Evolutionary conservation across 2,888 invertebrate species (phyloP).

Genomic region (Trissolcus japonicus): DNA sequence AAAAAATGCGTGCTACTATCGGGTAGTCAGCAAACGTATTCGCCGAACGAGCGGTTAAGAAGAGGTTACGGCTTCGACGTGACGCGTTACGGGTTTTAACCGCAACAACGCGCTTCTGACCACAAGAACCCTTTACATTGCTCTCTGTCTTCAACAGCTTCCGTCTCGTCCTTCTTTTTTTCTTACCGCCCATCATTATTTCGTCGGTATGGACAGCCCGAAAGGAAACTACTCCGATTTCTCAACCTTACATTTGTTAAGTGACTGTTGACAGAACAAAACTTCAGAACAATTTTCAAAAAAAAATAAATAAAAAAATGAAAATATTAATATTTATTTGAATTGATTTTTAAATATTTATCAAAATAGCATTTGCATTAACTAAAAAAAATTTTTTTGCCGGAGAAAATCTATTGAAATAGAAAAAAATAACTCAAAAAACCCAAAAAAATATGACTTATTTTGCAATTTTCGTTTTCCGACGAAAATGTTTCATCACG

Average conservation of each 20-base stretch:
- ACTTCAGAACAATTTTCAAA: too few relatives aligned
- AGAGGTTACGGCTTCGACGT: conserved; percentile 68
- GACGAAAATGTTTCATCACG: too few relatives aligned
- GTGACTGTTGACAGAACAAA: too few relatives aligned
- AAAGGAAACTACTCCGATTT: conserved; percentile 53
- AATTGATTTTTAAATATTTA: too few relatives aligned
- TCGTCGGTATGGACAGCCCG: conserved; percentile 56
- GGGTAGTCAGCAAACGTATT: conserved; percentile 56
- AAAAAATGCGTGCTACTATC: conserved; percentile 68
- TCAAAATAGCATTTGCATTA: too few relatives aligned
- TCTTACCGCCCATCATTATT: conserved; percentile 66
- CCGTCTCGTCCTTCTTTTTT: conserved; percentile 51
- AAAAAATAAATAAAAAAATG: too few relatives aligned
- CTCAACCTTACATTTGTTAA: conserved; percentile 3
- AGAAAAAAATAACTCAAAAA: too few relatives aligned
- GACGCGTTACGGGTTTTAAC: conserved; percentile 73
- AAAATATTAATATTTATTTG: too few relatives aligned
- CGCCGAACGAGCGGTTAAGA: conserved; percentile 69
- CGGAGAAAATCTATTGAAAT: too few relatives aligned
- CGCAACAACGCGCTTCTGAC: conserved; percentile 73
- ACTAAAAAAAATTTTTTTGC: too few relatives aligned
- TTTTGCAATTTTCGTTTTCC: too few relatives aligned
- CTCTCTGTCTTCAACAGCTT: conserved; percentile 63
- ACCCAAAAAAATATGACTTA: too few relatives aligned
- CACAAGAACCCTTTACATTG: conserved; percentile 71